A percentile compares a stretch with the other conserved stretches of the same genome.
phyloP scores from a whole-genome alignment of 2,888 invertebrate species.

The Dicyrtoma fusca region DNA sequence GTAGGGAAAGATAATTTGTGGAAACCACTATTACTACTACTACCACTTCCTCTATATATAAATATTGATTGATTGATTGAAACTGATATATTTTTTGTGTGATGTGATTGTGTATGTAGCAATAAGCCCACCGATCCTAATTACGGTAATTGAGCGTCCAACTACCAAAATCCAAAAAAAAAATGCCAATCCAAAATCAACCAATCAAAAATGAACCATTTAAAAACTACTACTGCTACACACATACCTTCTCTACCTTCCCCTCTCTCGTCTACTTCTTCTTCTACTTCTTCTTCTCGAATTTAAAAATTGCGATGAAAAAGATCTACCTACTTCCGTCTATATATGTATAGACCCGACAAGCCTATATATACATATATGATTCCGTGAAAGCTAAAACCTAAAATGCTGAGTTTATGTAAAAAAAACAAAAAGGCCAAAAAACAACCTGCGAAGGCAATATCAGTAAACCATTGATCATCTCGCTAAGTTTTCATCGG shows the following conservation, averaged over 20 bases:
- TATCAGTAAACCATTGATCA: too few species aligned
- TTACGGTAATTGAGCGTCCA: constrained; percentile 41
- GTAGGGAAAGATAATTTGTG: too few species aligned
- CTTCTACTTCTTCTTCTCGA: constrained; percentile 33
- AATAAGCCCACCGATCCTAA: constrained; percentile 52
- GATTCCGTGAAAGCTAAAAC: too few species aligned
- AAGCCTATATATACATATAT: too few species aligned
- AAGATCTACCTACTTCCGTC: too few species aligned
- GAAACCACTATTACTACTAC: too few species aligned
- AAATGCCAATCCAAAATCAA: constrained; percentile 19
- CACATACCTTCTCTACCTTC: constrained; percentile 40
- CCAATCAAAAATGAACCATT: too few species aligned
- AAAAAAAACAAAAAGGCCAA: too few species aligned
- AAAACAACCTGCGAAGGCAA: too few species aligned
- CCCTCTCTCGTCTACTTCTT: constrained; percentile 29
- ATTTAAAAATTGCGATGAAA: constrained; percentile 17
- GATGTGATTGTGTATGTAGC: constrained; percentile 44
- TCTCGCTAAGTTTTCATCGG: too few species aligned
- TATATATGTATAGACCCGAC: background rate
- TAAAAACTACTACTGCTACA: constrained; percentile 35
- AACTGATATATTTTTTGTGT: constrained; percentile 31
- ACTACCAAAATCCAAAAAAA: constrained; percentile 31
- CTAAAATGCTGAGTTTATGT: constrained; percentile 56
- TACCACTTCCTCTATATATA: too few species aligned
- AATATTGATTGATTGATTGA: background rate